A percentile compares a stretch with the other conserved stretches of the same genome.
Evolutionary conservation across 2,797 vertebrate species (phyloP).

Genomic region (Champsocephalus esox): DNA sequence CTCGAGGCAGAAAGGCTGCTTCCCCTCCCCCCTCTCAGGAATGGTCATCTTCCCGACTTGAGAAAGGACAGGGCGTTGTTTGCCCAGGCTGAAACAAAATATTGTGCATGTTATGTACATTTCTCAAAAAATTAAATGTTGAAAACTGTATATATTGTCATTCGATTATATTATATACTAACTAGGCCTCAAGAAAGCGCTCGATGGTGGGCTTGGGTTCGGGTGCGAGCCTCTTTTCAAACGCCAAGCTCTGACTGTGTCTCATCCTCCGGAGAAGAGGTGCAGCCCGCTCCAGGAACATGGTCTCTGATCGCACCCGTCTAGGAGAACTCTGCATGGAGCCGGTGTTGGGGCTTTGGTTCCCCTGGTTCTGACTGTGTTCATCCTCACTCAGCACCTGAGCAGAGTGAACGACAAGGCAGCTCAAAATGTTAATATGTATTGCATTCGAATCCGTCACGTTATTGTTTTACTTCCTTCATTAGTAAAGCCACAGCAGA

Average conservation of each 20-base stretch:
- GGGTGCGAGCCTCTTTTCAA: slow-evolving; percentile 92
- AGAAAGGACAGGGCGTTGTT: slow-evolving; percentile 77
- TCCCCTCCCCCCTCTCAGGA: slow-evolving; percentile 64
- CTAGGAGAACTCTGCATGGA: slow-evolving; percentile 93
- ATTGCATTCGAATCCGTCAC: not conserved
- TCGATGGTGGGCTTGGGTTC: slow-evolving; percentile 96
- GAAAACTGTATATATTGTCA: not conserved
- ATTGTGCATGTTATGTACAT: slow-evolving; percentile 27
- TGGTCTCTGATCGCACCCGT: slow-evolving; percentile 93
- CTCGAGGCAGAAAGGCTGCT: slow-evolving; percentile 88
- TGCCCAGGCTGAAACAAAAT: slow-evolving; percentile 78
- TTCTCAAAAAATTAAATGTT: not conserved
- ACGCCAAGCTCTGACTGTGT: slow-evolving; percentile 95
- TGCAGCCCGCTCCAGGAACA: slow-evolving; percentile 91
- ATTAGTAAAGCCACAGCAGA: no score
- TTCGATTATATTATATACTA: slow-evolving; percentile 56
- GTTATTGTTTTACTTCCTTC: no score
- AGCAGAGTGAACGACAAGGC: slow-evolving; percentile 2
- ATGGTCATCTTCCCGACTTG: slow-evolving; percentile 80
- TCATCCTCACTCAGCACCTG: slow-evolving; percentile 96
- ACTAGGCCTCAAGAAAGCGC: slow-evolving; percentile 96
- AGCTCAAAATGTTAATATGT: not conserved
- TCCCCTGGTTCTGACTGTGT: slow-evolving; percentile 92
- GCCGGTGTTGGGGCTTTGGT: slow-evolving; percentile 91
- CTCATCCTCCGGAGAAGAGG: slow-evolving; percentile 93